Evolutionary conservation across 2,797 vertebrate species (phyloP).

Genomic region (Cyprinodon diabolis): DNA sequence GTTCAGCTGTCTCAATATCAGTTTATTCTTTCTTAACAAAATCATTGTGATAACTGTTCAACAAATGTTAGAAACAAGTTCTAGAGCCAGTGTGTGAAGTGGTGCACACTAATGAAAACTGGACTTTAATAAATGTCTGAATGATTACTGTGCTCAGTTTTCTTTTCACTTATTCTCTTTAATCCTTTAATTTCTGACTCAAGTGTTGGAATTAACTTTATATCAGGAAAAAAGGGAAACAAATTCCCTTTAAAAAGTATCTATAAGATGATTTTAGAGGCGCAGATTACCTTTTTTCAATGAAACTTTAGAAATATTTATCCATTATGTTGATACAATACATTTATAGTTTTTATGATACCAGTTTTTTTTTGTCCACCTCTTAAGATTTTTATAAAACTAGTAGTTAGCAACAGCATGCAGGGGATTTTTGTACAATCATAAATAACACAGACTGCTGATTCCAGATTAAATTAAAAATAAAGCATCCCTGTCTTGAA

Average conservation of each 20-base stretch:
- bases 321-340: neutral
- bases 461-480: neutral
- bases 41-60: neutral
- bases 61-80: neutral
- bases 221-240: neutral
- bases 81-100: too few relatives aligned
- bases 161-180: too few relatives aligned
- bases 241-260: neutral
- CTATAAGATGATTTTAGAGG: neutral
- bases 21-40: neutral
- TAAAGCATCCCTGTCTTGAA: neutral
- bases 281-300: neutral
- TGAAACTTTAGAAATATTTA: neutral
- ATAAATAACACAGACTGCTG: neutral
- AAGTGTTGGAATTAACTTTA: neutral
- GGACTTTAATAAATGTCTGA: neutral
- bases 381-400: neutral
- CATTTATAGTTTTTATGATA: neutral
- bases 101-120: neutral
- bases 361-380: neutral
- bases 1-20: neutral
- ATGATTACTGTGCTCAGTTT: neutral
- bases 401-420: neutral
- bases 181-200: too few relatives aligned
- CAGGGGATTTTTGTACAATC: neutral